These are phyloP conservation scores for Drosophila mimica DNA, from an alignment of 2,888 invertebrate genomes.

Conservation along the genomic window DNA sequence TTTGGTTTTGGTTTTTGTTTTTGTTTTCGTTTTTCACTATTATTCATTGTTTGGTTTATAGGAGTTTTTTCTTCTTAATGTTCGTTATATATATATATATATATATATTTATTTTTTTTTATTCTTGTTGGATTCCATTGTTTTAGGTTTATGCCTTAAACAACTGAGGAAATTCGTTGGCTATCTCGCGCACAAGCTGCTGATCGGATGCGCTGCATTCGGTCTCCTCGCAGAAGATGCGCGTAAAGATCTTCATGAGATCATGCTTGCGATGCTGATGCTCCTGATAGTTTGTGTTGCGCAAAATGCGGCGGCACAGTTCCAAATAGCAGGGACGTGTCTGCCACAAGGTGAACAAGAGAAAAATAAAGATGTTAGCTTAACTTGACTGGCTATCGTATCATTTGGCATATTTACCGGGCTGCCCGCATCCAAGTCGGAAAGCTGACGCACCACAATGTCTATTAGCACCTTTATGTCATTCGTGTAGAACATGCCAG, in stretches of 20 bases:
- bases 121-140: constrained; percentile 50
- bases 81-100: not conserved
- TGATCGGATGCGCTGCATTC: constrained; percentile 91
- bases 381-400: not conserved
- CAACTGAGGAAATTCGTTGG: constrained; percentile 93
- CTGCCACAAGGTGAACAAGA: constrained; percentile 83
- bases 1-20: constrained; percentile 39
- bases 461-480: constrained; percentile 97
- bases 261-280: constrained; percentile 93
- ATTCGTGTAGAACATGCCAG: constrained; percentile 96
- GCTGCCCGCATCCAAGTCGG: constrained; percentile 95
- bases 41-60: constrained; percentile 12
- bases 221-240: constrained; percentile 94
- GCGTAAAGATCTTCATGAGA: constrained; percentile 92
- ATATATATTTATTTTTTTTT: not conserved
- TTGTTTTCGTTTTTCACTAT: constrained; percentile 16
- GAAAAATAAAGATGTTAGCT: not conserved
- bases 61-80: constrained; percentile 16
- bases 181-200: constrained; percentile 91
- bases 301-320: constrained; percentile 91
- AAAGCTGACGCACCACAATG: constrained; percentile 95
- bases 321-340: constrained; percentile 92
- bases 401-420: constrained; percentile 86
- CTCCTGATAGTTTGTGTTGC: constrained; percentile 92
- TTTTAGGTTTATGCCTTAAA: constrained; percentile 87